phyloP scores from a whole-genome alignment of 1,140 invertebrate species.

The Apocrypta bakeri region DNA sequence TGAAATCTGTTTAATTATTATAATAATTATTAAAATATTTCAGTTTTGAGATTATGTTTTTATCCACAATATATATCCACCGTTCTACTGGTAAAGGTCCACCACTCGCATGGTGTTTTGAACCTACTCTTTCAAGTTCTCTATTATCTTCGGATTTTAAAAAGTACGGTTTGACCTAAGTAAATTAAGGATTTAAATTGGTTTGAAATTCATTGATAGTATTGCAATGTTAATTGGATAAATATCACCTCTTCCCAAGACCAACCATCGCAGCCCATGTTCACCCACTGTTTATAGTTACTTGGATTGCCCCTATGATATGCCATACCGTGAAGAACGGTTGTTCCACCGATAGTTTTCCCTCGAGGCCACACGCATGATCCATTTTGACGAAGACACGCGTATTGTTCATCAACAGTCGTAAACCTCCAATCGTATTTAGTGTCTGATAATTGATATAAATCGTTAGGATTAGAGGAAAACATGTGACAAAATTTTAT shows the following conservation, averaged over 20 bases:
- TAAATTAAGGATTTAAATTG: too few relatives aligned
- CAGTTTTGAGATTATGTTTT: background rate
- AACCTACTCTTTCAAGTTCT: slow-evolving; percentile 72
- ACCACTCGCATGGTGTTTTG: slow-evolving; percentile 68
- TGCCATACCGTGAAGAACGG: slow-evolving; percentile 80
- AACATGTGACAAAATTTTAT: too few relatives aligned
- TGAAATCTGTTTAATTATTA: slow-evolving; percentile 67
- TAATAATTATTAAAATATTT: background rate
- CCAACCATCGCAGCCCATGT: slow-evolving; percentile 77
- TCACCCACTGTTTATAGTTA: slow-evolving; percentile 78
- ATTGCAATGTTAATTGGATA: too few relatives aligned
- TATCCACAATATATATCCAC: slow-evolving; percentile 63
- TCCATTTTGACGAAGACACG: slow-evolving; percentile 80
- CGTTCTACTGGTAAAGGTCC: slow-evolving; percentile 75
- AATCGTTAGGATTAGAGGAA: too few relatives aligned
- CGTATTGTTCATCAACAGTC: slow-evolving; percentile 87
- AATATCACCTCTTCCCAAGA: slow-evolving; percentile 76
- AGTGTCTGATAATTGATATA: slow-evolving; percentile 75
- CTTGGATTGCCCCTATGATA: slow-evolving; percentile 79
- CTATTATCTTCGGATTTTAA: slow-evolving; percentile 75
- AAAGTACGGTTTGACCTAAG: slow-evolving; percentile 76
- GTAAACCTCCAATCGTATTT: slow-evolving; percentile 93
- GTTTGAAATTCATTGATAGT: too few relatives aligned
- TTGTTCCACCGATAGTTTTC: slow-evolving; percentile 76
- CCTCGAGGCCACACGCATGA: slow-evolving; percentile 69